Percentiles rank a stretch among this genome's conserved stretches.
phyloP scores from a whole-genome alignment of 2,113 vertebrate species.

The Aptenodytes patagonicus region DNA sequence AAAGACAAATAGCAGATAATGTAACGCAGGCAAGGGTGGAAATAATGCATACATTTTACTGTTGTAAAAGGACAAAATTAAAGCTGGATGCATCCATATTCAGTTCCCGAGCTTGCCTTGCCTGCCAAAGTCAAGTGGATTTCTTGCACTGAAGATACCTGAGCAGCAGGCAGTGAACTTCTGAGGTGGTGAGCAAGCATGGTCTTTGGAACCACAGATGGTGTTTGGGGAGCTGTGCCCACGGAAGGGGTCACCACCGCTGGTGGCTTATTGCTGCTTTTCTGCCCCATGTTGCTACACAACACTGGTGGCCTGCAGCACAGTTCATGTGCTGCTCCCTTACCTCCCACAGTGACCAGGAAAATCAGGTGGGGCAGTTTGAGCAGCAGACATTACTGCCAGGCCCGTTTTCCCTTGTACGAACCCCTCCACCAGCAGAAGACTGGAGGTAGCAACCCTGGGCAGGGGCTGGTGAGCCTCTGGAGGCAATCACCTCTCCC shows the following conservation, averaged over 20 bases:
- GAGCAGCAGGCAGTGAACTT: background rate
- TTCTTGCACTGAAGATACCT: background rate
- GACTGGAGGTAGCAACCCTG: background rate
- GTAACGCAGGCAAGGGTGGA: accelerated
- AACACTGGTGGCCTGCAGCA: background rate
- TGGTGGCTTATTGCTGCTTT: background rate
- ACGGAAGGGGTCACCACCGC: accelerated
- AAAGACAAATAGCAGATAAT: background rate
- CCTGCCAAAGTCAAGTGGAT: background rate
- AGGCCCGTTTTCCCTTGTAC: accelerated
- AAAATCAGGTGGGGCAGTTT: background rate
- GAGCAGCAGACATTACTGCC: background rate
- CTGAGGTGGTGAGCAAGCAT: accelerated
- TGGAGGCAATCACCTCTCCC: background rate
- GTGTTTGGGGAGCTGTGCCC: background rate
- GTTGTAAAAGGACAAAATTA: background rate
- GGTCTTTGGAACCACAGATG: background rate
- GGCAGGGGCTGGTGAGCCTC: background rate
- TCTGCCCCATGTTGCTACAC: accelerated
- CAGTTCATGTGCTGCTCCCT: background rate
- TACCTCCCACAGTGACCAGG: background rate
- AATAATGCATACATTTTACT: background rate
- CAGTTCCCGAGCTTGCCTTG: background rate
- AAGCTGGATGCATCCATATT: background rate
- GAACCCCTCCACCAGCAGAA: background rate